Evolutionary conservation across 1,140 invertebrate genomes (phyloP).

Genomic region (Tribolium castaneum): DNA sequence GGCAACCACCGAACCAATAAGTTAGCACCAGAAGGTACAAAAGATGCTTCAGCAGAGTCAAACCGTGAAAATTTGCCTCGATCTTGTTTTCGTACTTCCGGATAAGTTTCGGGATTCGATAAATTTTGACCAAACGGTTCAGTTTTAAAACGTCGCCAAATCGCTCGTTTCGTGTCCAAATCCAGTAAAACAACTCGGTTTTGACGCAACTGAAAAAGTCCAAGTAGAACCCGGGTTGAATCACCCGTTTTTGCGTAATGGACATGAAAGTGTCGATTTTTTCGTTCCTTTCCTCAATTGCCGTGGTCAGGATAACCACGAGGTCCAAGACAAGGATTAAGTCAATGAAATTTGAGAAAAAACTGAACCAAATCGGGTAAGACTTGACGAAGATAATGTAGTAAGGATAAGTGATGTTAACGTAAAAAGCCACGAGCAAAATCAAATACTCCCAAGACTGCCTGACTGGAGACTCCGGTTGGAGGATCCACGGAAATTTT

Average conservation of each 20-base stretch:
- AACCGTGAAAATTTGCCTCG: not conserved
- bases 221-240: slow-evolving; percentile 64
- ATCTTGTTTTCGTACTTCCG: slow-evolving; percentile 21
- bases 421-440: not conserved
- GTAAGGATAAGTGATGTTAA: slow-evolving; percentile 37
- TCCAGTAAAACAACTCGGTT: slow-evolving; percentile 35
- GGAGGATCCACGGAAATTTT: slow-evolving; percentile 44
- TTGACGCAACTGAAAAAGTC: slow-evolving; percentile 55
- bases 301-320: slow-evolving; percentile 42
- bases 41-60: slow-evolving; percentile 60
- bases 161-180: not conserved
- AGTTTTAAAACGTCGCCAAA: slow-evolving; percentile 38
- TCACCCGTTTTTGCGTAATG: slow-evolving; percentile 63
- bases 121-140: slow-evolving; percentile 46
- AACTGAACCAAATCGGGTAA: slow-evolving; percentile 28
- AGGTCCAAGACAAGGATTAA: slow-evolving; percentile 43
- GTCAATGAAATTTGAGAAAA: slow-evolving; percentile 22
- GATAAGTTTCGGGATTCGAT: slow-evolving; percentile 34
- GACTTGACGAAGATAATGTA: slow-evolving; percentile 27
- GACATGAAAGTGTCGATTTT: slow-evolving; percentile 60
- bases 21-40: slow-evolving; percentile 63
- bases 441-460: slow-evolving; percentile 42
- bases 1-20: slow-evolving; percentile 65
- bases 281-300: slow-evolving; percentile 63
- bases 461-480: not conserved